Evolutionary conservation across 2,113 vertebrate genomes (phyloP), one percentile per base, ranked within the genome.

Genomic region (Columba livia): DNA sequence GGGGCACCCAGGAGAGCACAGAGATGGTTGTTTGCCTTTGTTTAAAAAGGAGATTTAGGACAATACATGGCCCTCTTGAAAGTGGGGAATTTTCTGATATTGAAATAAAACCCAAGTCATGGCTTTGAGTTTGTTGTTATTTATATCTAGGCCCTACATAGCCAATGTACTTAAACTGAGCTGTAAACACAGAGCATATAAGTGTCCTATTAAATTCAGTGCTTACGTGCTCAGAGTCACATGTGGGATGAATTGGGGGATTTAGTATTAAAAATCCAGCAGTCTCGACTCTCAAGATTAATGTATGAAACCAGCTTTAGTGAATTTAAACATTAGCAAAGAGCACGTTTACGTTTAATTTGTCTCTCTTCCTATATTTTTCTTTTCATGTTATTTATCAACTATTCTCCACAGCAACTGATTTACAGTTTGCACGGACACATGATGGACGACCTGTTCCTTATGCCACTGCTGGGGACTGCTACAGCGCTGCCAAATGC

Each of bases 391-490:
- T 75, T 85, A 54, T 61, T 85, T 91, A 69, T 85, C 90, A 85
- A 94, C 92, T 92, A 2, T 65, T 89, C 90, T 85, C 88, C 96
- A 77, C 95, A 99, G 99, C 99, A 36, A 99, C 99, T 32, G 99
- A 99, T 96, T 98, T 99, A 97, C 98, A 98, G 97, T 99, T 99
- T 95, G 98, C 99, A 7, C 97, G 94, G 89, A 99, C 99, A 12
- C 98, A 93, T 8, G 98, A 99, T 83, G 99, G 99, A 51, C 98
- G 99, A 70, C 98, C 98, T 2, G 98, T 99, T 79, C 99, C 99
- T 34, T 99, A 99, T 50, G 99, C 99, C 94, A 99, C 99, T 36
- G 99, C 99, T 56, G 99, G 99, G 91, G 99, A 99, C 97, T 99
- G 99, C 97, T 99, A 99, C 97, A 99, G 99, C 12, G 99, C 99